phyloP scores from a whole-genome alignment of 1,140 invertebrate species.

The Drosophila parvula region DNA sequence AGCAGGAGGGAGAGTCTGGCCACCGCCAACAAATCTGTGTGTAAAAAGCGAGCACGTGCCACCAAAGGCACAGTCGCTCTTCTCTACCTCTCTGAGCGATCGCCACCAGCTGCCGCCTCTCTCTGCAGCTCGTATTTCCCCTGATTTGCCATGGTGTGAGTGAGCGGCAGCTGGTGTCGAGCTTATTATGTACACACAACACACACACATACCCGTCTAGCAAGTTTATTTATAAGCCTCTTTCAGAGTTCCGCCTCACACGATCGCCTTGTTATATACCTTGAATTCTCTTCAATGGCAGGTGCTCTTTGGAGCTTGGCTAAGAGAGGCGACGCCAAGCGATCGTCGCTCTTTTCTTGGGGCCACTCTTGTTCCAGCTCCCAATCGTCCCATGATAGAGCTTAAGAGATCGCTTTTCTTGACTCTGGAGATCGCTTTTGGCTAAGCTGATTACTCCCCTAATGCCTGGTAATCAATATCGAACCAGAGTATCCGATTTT shows the following conservation, averaged over 20 bases:
- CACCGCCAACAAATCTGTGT: constrained; percentile 59
- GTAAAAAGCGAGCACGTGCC: constrained; percentile 78
- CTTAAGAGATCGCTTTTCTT: constrained; percentile 21
- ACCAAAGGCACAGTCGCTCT: constrained; percentile 34
- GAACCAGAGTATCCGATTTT: constrained; percentile 27
- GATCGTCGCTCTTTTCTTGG: constrained; percentile 17
- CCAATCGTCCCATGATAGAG: constrained; percentile 38
- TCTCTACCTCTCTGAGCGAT: constrained; percentile 39
- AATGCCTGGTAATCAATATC: constrained; percentile 1
- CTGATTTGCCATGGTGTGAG: constrained; percentile 36
- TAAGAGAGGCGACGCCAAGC: constrained; percentile 51
- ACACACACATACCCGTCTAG: constrained; percentile 31
- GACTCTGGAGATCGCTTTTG: constrained; percentile 7
- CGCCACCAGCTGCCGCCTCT: constrained; percentile 78
- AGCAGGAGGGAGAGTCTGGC: constrained; percentile 13
- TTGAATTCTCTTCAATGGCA: constrained; percentile 44
- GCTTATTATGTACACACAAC: constrained; percentile 52
- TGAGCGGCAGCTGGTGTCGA: constrained; percentile 65
- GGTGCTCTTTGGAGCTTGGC: constrained; percentile 56
- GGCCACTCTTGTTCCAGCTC: constrained; percentile 62
- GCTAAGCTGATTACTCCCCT: constrained; percentile 38
- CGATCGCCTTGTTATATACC: background rate
- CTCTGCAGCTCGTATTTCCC: constrained; percentile 48
- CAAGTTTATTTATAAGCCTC: constrained; percentile 72
- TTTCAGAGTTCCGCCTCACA: constrained; percentile 26